A percentile compares a stretch with the other conserved stretches of the same genome.
Conservation (phyloP, 1,140 invertebrate species). For the Drosophila chauvacae region DNA sequence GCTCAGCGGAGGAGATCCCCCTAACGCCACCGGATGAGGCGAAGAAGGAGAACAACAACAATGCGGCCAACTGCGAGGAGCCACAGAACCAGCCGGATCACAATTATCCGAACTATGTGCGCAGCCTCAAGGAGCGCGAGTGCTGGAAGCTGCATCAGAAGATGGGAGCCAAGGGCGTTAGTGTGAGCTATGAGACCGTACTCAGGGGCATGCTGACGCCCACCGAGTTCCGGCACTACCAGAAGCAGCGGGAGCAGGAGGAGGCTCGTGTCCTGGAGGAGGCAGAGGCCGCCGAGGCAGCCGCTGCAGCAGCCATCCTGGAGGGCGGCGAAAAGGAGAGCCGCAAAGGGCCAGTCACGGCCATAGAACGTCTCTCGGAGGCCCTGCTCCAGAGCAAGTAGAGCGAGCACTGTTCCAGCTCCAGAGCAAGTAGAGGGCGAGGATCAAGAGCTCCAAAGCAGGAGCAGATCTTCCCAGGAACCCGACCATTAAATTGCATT, state of each 20-base stretch:
- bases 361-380: constrained; percentile 75
- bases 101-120: constrained; percentile 74
- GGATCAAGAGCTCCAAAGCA: not conserved
- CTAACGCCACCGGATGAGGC: constrained; percentile 52
- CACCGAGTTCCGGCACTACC: constrained; percentile 88
- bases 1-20: not conserved
- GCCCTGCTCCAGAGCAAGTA: constrained; percentile 65
- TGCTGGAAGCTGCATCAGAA: constrained; percentile 89
- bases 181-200: constrained; percentile 89
- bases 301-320: constrained; percentile 32
- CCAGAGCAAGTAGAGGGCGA: not conserved
- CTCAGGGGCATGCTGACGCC: constrained; percentile 89
- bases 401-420: constrained; percentile 13
- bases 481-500: constrained; percentile 64
- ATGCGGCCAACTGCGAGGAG: constrained; percentile 66
- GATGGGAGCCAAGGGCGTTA: constrained; percentile 90
- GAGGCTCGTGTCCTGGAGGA: constrained; percentile 68
- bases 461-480: not conserved
- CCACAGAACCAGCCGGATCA: constrained; percentile 57
- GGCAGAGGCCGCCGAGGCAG: constrained; percentile 63
- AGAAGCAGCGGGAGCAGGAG: constrained; percentile 84
- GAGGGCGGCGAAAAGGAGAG: constrained; percentile 53
- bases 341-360: constrained; percentile 58
- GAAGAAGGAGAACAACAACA: constrained; percentile 73
- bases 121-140: constrained; percentile 87